Conservation (phyloP, 2,888 invertebrate genomes). For the Eumacrocentrus americanus region DNA sequence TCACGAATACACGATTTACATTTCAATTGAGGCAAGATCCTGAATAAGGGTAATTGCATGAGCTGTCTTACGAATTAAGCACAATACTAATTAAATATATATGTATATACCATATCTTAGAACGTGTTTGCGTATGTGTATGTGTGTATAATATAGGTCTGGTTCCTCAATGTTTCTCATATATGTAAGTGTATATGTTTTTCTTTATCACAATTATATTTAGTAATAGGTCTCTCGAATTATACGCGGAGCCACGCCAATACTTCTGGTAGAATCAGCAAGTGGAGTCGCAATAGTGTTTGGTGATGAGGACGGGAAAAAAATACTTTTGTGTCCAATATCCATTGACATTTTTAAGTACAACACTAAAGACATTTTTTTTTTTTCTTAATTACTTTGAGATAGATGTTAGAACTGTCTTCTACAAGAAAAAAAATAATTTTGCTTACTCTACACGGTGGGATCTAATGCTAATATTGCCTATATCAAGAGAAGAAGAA, state of each 20-base stretch:
- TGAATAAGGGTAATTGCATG: constrained; percentile 23
- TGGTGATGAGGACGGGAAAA: background rate
- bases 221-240: constrained; percentile 28
- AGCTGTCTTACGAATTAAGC: constrained; percentile 28
- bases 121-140: background rate
- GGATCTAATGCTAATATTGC: constrained; percentile 33
- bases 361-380: constrained; percentile 16
- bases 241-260: constrained; percentile 38
- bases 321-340: constrained; percentile 7
- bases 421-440: too few relatives aligned
- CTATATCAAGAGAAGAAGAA: constrained; percentile 14
- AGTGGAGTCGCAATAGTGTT: constrained; percentile 26
- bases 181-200: constrained; percentile 27
- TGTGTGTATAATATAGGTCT: background rate
- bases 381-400: too few relatives aligned
- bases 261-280: constrained; percentile 47
- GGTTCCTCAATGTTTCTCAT: background rate
- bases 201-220: constrained; percentile 46
- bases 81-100: constrained; percentile 24
- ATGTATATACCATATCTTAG: background rate
- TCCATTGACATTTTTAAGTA: constrained; percentile 11
- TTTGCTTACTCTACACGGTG: background rate
- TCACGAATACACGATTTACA: constrained; percentile 37
- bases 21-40: constrained; percentile 24
- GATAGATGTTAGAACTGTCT: too few relatives aligned